These are phyloP conservation scores for Spea hammondii DNA, from an alignment of 2,797 vertebrate genomes.

Conservation along the genomic window DNA sequence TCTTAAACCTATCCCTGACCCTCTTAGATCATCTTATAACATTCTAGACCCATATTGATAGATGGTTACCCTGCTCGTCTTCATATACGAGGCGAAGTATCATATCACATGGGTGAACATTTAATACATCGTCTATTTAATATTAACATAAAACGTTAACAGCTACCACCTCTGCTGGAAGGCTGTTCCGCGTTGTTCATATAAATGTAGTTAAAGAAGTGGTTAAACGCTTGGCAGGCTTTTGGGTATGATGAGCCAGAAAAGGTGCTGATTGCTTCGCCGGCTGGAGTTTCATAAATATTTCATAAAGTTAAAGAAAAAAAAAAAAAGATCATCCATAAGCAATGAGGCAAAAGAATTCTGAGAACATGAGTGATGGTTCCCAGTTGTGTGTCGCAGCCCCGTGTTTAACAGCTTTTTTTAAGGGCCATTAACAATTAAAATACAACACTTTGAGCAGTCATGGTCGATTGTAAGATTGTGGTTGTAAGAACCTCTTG, in stretches of 20 bases:
- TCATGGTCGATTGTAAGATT: slow-evolving; percentile 17
- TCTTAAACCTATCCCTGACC: slow-evolving; percentile 6
- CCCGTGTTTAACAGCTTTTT: slow-evolving; percentile 17
- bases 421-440: slow-evolving; percentile 38
- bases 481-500: slow-evolving; percentile 7
- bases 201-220: background rate
- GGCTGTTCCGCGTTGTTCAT: no score
- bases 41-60: slow-evolving; percentile 4
- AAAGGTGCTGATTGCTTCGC: slow-evolving; percentile 21
- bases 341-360: slow-evolving; percentile 30
- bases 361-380: slow-evolving; percentile 18
- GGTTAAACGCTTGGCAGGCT: background rate
- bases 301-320: slow-evolving; percentile 2
- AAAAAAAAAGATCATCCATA: background rate
- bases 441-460: slow-evolving; percentile 21
- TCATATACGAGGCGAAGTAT: background rate
- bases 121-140: background rate
- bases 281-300: slow-evolving; percentile 1
- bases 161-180: no score
- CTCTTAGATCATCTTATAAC: slow-evolving; percentile 18
- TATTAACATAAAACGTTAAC: background rate
- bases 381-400: background rate
- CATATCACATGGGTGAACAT: background rate
- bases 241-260: background rate
- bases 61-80: background rate